These are phyloP conservation scores for Isotomurus palustris DNA, from an alignment of 2,888 invertebrate genomes.

Conservation along the genomic window DNA sequence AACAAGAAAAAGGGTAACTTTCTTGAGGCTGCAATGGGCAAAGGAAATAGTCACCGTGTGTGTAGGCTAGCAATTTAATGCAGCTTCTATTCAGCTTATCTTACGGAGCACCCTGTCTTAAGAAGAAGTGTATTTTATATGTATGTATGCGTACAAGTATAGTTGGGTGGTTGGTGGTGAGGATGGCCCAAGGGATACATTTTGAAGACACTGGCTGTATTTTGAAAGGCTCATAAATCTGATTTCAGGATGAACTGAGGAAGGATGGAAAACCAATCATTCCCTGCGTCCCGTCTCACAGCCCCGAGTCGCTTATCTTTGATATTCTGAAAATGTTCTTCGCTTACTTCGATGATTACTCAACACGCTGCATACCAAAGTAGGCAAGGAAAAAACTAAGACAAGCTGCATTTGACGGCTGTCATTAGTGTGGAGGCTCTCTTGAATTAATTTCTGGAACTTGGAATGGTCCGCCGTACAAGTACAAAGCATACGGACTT, in stretches of 20 bases:
- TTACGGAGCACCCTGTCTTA: no score
- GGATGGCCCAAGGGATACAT: slow-evolving; percentile 28
- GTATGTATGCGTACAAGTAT: no score
- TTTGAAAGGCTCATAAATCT: slow-evolving; percentile 34
- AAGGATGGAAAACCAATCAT: slow-evolving; percentile 10
- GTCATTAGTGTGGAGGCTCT: background rate
- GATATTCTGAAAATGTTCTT: background rate
- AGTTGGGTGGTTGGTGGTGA: background rate
- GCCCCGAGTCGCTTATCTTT: background rate
- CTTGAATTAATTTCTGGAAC: no score
- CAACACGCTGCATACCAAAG: background rate
- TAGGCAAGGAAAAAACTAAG: background rate
- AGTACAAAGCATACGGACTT: no score
- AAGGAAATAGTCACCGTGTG: no score
- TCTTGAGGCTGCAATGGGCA: no score
- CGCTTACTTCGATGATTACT: background rate
- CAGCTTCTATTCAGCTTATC: no score
- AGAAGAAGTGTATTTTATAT: no score
- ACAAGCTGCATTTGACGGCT: background rate
- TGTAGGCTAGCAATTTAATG: no score
- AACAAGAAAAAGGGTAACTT: no score
- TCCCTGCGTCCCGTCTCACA: background rate
- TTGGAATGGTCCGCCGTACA: no score
- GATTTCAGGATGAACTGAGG: slow-evolving; percentile 20
- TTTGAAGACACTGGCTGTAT: slow-evolving; percentile 27